Base-by-base conservation (phyloP, 2,113 vertebrate genomes). In the Connochaetes taurinus region DNA sequence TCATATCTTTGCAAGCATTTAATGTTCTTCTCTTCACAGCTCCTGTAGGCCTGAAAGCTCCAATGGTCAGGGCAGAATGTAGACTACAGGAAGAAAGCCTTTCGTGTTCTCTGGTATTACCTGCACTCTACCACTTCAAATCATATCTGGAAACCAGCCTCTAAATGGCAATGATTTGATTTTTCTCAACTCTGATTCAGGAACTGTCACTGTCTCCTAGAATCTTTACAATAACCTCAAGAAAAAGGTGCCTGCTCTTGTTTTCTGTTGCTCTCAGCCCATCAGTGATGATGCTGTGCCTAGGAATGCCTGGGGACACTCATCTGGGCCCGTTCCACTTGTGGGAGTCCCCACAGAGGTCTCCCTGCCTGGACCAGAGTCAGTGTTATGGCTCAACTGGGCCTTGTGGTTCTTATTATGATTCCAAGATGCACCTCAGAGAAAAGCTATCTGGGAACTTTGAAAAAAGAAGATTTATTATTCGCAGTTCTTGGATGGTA, bases 101-200 rank as follows among this genome's bases (percentile, higher is more conserved):
- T 50, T 50, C 11, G 12, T 47, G 11, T 25, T 87, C 40, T 16
- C 29, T 40, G 33, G 15, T 87, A 53, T 3, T 15, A 55, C 7
- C 21, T 25, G 5, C 6, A 5, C 2, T 62, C 33, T 29, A 31
- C n/a, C 9, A 29, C 45, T 64, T 88, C 21, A 83, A 1, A 60
- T 17, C 2, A 52, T 83, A 21, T 53, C 71, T 62, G 50, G 14
- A 52, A 95, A 58, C 12, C 7, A 94, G 50, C 14, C 33, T 60
- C 7, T 17, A 25, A 60, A 58, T 52, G 50, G 33, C 71, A 80
- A 47, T 60, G 13, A 50, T 55, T 86, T 89, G 55, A 88, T 91
- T 93, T 64, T 64, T 82, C 4, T 58, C 88, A 80, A 76, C 17
- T 93, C 43, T 91, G 76, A 86, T 71, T 31, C 4, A 83, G 47